Percentiles rank a stretch among this genome's conserved stretches.
Conservation (phyloP, 2,888 invertebrate species). For the Acleris sparsana region DNA sequence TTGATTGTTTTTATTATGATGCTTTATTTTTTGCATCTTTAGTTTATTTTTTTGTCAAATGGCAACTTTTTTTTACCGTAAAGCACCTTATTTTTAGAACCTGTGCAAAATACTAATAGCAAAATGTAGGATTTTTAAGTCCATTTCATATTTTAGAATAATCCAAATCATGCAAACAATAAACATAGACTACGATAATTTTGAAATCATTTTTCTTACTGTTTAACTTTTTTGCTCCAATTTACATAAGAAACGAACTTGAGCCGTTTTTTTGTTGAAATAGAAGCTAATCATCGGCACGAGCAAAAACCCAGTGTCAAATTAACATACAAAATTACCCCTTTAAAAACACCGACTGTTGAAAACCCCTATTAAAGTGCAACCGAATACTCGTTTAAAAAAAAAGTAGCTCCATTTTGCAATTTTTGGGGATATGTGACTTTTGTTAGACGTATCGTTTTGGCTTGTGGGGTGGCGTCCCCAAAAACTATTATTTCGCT, state of each 20-base stretch:
- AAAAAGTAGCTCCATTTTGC: conserved; percentile 49
- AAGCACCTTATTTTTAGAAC: too few species aligned
- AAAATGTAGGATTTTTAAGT: too few species aligned
- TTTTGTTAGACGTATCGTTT: conserved; percentile 67
- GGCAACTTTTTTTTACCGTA: too few species aligned
- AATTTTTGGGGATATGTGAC: conserved; percentile 63
- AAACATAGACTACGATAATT: too few species aligned
- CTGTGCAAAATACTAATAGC: too few species aligned
- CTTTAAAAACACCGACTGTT: conserved; percentile 49
- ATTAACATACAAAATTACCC: conserved; percentile 59
- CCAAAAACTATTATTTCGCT: conserved; percentile 35
- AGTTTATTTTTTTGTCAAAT: too few species aligned
- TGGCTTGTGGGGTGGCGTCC: conserved; percentile 40
- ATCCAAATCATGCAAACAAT: too few species aligned
- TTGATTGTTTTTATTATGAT: background rate
- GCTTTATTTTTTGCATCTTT: background rate
- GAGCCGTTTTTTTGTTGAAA: background rate
- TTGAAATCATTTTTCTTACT: background rate
- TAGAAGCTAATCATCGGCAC: conserved; percentile 3
- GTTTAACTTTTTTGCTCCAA: background rate
- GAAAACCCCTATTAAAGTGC: conserved; percentile 69
- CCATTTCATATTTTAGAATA: too few species aligned
- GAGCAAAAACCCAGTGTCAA: conserved; percentile 41
- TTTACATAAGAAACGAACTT: background rate
- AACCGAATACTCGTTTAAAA: conserved; percentile 65